Evolutionary conservation across 2,113 vertebrate genomes (phyloP).

Genomic region (Camelus dromedarius): DNA sequence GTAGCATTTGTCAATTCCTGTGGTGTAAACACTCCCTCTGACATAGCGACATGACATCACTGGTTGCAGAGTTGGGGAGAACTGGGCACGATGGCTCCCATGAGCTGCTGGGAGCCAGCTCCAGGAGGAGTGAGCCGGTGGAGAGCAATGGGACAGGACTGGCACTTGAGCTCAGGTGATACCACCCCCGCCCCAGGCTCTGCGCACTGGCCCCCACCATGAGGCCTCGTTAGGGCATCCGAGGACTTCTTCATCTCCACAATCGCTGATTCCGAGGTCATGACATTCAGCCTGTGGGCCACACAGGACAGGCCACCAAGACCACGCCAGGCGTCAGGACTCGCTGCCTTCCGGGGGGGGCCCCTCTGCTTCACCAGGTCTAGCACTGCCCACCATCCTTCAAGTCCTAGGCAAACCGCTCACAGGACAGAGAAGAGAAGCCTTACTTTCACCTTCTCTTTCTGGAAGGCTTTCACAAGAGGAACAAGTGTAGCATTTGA

Average conservation of each 20-base stretch:
- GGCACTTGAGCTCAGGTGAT: neutral
- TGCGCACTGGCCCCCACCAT: neutral
- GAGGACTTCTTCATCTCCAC: neutral
- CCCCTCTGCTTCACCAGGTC: accelerated
- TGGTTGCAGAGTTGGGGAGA: neutral
- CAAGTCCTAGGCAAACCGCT: accelerated
- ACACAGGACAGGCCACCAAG: neutral
- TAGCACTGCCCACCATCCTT: neutral
- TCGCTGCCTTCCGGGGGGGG: neutral
- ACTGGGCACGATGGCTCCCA: accelerated
- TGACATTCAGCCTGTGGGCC: neutral
- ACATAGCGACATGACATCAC: accelerated
- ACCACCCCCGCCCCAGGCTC: neutral
- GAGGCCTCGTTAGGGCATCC: neutral
- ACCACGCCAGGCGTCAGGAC: neutral
- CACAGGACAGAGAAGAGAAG: neutral
- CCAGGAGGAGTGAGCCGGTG: neutral
- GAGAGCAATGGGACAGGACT: neutral
- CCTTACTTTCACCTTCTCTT: neutral
- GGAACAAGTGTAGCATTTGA: neutral
- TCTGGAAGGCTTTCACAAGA: neutral
- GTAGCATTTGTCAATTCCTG: neutral
- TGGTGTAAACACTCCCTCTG: neutral
- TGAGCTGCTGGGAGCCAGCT: neutral
- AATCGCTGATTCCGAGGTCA: neutral